These are phyloP conservation scores for Temnothorax unifasciatus DNA, from an alignment of 2,888 invertebrate species.

Conservation along the genomic window DNA sequence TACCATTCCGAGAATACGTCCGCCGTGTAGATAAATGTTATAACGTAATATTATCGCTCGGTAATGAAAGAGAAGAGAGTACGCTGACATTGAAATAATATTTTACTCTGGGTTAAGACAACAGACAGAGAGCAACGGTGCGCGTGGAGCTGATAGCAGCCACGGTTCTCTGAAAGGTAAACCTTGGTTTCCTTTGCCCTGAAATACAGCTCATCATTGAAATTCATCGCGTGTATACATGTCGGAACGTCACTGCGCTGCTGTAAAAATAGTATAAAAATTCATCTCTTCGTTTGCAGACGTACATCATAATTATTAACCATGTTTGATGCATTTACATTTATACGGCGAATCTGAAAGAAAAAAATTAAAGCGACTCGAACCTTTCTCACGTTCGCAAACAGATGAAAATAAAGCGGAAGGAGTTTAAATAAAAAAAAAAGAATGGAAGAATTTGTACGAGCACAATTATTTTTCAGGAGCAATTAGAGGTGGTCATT, in stretches of 20 bases:
- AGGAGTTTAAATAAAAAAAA: not conserved
- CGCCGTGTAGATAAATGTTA: slow-evolving; percentile 25
- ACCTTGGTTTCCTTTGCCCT: slow-evolving; percentile 6
- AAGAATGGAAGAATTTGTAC: not conserved
- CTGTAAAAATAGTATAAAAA: slow-evolving; percentile 14
- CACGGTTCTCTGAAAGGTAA: slow-evolving; percentile 19
- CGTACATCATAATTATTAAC: not conserved
- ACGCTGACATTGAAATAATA: slow-evolving; percentile 42
- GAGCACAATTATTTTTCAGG: slow-evolving; percentile 4
- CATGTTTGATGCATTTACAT: not conserved
- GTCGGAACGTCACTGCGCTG: not conserved
- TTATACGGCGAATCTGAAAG: not conserved
- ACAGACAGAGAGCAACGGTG: slow-evolving; percentile 19
- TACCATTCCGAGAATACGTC: not conserved
- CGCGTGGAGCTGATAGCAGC: slow-evolving; percentile 18
- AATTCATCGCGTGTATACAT: not conserved
- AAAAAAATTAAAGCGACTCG: not conserved
- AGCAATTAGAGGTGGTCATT: not conserved
- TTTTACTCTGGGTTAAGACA: slow-evolving; percentile 38
- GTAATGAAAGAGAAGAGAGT: slow-evolving; percentile 31
- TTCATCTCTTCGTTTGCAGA: not conserved
- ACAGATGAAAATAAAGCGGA: not conserved
- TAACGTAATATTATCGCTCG: slow-evolving; percentile 22
- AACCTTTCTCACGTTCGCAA: not conserved
- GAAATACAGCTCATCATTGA: not conserved